phyloP scores from a whole-genome alignment of 2,113 vertebrate species.

The Gorilla gorilla region DNA sequence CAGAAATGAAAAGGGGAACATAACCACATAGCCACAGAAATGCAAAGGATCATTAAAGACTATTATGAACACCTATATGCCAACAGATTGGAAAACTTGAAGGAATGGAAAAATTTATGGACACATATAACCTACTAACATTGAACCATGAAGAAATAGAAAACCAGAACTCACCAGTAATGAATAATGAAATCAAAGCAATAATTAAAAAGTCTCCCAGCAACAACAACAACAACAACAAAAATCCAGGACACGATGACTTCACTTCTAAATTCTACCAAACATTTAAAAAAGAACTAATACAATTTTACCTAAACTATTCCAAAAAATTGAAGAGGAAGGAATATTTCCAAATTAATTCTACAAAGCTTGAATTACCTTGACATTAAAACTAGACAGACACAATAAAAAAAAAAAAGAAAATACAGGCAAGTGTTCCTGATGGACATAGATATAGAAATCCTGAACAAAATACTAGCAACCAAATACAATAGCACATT shows the following conservation, averaged over 20 bases:
- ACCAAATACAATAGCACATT: background rate
- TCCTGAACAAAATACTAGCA: background rate
- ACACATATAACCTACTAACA: background rate
- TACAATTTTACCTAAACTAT: background rate
- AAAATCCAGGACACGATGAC: background rate
- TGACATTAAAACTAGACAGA: background rate
- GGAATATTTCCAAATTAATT: background rate
- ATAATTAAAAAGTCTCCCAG: background rate
- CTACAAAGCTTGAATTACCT: background rate
- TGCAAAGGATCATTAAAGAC: background rate
- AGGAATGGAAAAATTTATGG: background rate
- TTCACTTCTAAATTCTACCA: background rate
- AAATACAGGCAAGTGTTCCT: background rate
- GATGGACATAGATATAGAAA: background rate
- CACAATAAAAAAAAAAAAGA: background rate
- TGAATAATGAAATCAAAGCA: background rate
- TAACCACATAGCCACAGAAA: background rate
- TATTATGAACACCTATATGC: background rate
- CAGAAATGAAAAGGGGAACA: background rate
- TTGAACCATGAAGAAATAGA: background rate
- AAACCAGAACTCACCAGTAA: background rate
- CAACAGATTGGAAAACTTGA: background rate
- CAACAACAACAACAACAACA: background rate
- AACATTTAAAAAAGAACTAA: background rate
- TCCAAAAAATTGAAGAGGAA: background rate